These are phyloP conservation scores for Eupithecia centaureata DNA, from an alignment of 2,888 invertebrate species.

Conservation along the genomic window DNA sequence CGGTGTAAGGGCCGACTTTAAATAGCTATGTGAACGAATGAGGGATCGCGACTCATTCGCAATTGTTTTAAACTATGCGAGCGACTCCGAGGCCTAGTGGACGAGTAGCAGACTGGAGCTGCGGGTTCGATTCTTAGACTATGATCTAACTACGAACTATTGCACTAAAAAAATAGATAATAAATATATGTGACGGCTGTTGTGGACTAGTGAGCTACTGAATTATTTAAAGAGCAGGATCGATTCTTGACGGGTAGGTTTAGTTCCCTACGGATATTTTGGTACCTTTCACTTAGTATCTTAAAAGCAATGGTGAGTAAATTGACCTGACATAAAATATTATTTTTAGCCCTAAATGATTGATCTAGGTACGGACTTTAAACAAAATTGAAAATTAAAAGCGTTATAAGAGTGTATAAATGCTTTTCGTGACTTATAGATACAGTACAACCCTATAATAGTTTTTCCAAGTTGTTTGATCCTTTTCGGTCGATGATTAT, in stretches of 20 bases:
- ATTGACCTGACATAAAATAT: not conserved
- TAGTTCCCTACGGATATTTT: not conserved
- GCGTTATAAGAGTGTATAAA: not conserved
- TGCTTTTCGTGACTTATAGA: not conserved
- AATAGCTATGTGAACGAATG: constrained; percentile 73
- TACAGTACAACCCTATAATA: not conserved
- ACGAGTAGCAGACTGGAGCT: not conserved
- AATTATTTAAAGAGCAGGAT: not conserved
- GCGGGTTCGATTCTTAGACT: not conserved
- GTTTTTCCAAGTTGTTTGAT: constrained; percentile 2
- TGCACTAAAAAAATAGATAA: not conserved
- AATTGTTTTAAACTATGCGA: constrained; percentile 53
- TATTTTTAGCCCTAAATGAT: not conserved
- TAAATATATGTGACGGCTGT: not conserved
- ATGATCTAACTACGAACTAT: not conserved
- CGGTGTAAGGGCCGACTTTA: constrained; percentile 75
- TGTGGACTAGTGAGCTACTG: not conserved
- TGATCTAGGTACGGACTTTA: not conserved
- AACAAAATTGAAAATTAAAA: not conserved
- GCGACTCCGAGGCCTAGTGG: not conserved
- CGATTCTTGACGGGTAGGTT: not conserved
- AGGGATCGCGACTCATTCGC: constrained; percentile 65
- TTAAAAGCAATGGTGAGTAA: not conserved
- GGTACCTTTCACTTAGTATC: not conserved
- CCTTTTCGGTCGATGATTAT: constrained; percentile 20